Evolutionary conservation across 2,113 vertebrate species (phyloP), one percentile per base, ranked within the genome.

Genomic region (Platysteira castanea): DNA sequence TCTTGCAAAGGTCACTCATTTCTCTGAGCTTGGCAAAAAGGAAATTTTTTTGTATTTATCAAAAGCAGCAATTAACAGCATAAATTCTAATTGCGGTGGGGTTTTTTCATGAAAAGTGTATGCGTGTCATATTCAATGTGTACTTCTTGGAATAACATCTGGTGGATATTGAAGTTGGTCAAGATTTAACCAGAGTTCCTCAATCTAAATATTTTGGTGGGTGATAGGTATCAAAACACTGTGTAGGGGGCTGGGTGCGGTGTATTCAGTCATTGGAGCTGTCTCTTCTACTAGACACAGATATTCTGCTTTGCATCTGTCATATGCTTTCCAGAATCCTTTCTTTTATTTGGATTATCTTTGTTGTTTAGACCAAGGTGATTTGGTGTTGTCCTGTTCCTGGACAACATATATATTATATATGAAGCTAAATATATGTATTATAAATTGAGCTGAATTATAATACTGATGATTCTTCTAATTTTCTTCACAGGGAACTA

Each of bases 291-390:
- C 14, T 54, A 90, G 9, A 54, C 4, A 27, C 21, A 92, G 28
- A 57, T 50, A 64, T 57, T 81, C 31, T 87, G 18, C 59, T 96
- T 94, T 73, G 4, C 67, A 93, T 44, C 26, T 67, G n/a, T 16
- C 20, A 8, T 79, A n/a, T 74, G 20, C 26, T 65, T 86, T 44
- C n/a, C 27, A 69, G 14, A n/a, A 74, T 54, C 2, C 35, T 64
- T 83, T 87, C 31, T 49, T 73, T 39, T 6, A 44, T 18, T 53
- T 60, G 64, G 17, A 70, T 84, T 82, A 46, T 11, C 31, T 82
- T 93, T 84, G 56, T 75, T 30, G 23, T 84, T 84, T 69, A 77
- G n/a, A 67, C 18, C 13, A n/a, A 39, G 52, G 2, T 46, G 37
- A 56, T 96, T 75, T 79, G 11, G 4, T 86, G 13, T 70, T 92